Percentiles rank a stretch among this genome's conserved stretches.
Conservation (phyloP, 2,888 invertebrate genomes). For the Adineta ricciae region DNA sequence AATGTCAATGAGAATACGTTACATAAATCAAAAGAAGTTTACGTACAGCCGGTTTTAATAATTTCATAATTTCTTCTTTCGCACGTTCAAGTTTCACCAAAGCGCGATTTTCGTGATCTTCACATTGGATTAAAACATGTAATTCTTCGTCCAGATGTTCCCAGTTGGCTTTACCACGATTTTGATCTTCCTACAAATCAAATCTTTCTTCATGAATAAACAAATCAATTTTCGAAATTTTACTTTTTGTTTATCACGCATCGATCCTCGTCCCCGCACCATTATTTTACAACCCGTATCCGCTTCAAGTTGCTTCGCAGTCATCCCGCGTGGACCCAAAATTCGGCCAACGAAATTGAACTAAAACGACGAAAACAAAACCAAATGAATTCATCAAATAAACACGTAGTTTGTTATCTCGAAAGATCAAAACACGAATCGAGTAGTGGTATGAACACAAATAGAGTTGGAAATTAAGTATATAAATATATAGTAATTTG, state of each 20-base stretch:
- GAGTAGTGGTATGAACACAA: constrained; percentile 9
- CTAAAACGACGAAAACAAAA: constrained; percentile 46
- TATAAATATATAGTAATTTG: not conserved
- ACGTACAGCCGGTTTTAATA: constrained; percentile 75
- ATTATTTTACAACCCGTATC: constrained; percentile 99
- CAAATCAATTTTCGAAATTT: not conserved
- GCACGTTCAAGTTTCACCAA: constrained; percentile 86
- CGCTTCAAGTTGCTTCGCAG: constrained; percentile 97
- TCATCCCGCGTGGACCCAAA: constrained; percentile 97
- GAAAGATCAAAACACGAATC: not conserved
- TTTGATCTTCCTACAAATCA: constrained; percentile 69
- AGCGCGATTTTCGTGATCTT: constrained; percentile 93
- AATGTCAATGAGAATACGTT: too few species aligned
- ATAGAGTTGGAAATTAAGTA: not conserved
- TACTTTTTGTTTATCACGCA: constrained; percentile 93
- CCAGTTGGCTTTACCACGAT: constrained; percentile 99
- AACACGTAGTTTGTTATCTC: not conserved
- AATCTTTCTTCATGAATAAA: not conserved
- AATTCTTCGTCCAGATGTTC: constrained; percentile 96
- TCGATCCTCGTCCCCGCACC: constrained; percentile 98
- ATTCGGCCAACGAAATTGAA: constrained; percentile 99
- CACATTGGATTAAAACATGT: constrained; percentile 93
- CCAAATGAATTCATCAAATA: not conserved
- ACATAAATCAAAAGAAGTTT: not conserved
- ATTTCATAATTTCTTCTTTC: constrained; percentile 91